These are phyloP conservation scores for Cyphotilapia sp. DNA, from an alignment of 2,113 vertebrate genomes.

Conservation along the genomic window DNA sequence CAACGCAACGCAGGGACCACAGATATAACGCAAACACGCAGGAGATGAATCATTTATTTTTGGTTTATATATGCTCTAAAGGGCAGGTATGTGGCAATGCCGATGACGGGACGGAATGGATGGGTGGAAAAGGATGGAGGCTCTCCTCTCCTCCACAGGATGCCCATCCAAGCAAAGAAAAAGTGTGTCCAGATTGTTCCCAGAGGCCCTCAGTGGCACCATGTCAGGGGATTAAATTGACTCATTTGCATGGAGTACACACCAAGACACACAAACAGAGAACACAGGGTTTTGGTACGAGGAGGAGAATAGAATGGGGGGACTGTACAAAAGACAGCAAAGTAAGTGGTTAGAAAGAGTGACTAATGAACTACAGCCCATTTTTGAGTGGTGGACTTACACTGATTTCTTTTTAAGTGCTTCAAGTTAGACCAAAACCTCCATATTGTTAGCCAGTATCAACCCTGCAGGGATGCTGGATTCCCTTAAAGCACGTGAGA, in stretches of 20 bases:
- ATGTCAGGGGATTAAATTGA: constrained; percentile 52
- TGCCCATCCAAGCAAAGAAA: constrained; percentile 23
- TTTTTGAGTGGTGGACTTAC: background rate
- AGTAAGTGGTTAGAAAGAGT: background rate
- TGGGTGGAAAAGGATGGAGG: background rate
- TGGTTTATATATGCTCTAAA: background rate
- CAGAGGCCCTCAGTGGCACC: constrained; percentile 29
- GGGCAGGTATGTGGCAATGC: background rate
- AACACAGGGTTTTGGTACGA: background rate
- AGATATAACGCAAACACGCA: background rate
- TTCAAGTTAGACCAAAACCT: background rate
- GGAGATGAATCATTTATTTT: background rate
- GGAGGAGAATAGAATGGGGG: background rate
- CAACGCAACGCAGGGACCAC: background rate
- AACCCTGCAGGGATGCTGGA: constrained; percentile 2
- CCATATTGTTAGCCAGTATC: background rate
- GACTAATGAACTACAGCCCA: background rate
- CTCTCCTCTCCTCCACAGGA: background rate
- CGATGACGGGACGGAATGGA: background rate
- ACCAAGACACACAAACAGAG: background rate
- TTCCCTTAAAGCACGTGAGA: background rate
- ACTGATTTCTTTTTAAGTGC: background rate
- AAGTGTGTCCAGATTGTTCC: constrained; percentile 31
- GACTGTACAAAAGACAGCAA: background rate
- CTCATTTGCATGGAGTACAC: constrained; percentile 44